Evolutionary conservation across 2,888 invertebrate species (phyloP).

Genomic region (Epirrhoe alternata): DNA sequence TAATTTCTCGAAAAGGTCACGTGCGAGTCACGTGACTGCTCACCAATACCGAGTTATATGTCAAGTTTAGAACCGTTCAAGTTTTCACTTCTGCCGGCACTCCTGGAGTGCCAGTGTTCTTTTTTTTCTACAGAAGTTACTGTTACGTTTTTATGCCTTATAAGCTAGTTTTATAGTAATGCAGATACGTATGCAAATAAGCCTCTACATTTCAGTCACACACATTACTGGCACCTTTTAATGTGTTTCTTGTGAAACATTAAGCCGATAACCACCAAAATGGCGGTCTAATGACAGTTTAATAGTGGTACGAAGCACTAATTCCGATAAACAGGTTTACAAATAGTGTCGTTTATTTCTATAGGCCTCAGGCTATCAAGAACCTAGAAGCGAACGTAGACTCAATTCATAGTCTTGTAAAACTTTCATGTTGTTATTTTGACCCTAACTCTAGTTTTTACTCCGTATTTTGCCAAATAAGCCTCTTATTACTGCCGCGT

Average conservation of each 20-base stretch:
- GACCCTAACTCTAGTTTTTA: too few relatives aligned
- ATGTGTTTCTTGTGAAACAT: slow-evolving; percentile 48
- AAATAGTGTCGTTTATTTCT: slow-evolving; percentile 10
- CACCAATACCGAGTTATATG: too few relatives aligned
- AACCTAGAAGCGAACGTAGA: too few relatives aligned
- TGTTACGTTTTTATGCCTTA: background rate
- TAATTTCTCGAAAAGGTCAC: too few relatives aligned
- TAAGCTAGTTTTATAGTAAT: background rate
- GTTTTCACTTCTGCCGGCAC: too few relatives aligned
- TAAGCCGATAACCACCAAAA: slow-evolving; percentile 60
- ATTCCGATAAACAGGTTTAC: slow-evolving; percentile 47
- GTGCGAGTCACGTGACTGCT: too few relatives aligned
- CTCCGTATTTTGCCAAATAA: too few relatives aligned
- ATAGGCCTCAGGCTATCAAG: background rate
- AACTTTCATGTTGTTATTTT: too few relatives aligned
- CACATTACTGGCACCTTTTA: slow-evolving; percentile 40
- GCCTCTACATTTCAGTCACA: slow-evolving; percentile 14
- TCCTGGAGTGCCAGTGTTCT: too few relatives aligned
- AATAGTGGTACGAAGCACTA: slow-evolving; percentile 61
- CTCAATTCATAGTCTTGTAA: too few relatives aligned
- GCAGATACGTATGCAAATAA: slow-evolving; percentile 10
- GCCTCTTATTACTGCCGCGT: too few relatives aligned
- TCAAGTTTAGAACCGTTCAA: too few relatives aligned
- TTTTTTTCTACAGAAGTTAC: background rate
- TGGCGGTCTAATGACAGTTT: slow-evolving; percentile 65